phyloP scores from a whole-genome alignment of 2,797 vertebrate genomes.

The Toxotes lorentzi region DNA sequence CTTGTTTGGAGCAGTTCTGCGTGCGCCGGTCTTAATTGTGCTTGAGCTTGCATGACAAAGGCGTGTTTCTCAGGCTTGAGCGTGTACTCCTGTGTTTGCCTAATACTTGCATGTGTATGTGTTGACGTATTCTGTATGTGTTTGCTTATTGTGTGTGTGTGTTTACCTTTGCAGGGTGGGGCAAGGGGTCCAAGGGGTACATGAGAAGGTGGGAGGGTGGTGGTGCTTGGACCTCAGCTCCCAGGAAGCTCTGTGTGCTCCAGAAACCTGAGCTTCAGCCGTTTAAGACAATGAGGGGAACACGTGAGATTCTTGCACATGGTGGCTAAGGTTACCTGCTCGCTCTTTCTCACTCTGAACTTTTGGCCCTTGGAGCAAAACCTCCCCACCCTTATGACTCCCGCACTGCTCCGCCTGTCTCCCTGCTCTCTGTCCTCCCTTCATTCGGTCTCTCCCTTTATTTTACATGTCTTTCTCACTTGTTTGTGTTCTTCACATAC shows the following conservation, averaged over 20 bases:
- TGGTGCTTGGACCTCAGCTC: constrained; percentile 60
- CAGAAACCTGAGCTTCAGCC: constrained; percentile 82
- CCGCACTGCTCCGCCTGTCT: constrained; percentile 64
- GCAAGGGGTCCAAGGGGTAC: constrained; percentile 50
- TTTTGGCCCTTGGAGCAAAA: constrained; percentile 81
- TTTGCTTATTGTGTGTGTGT: constrained; percentile 65
- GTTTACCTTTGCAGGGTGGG: constrained; percentile 64
- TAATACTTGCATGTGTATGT: constrained; percentile 31
- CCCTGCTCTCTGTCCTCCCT: constrained; percentile 28
- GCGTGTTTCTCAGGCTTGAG: constrained; percentile 38
- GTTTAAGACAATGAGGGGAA: constrained; percentile 82
- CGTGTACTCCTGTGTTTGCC: constrained; percentile 47
- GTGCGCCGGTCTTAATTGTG: neutral
- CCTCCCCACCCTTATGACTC: constrained; percentile 76
- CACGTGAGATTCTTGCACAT: constrained; percentile 85
- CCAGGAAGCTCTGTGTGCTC: constrained; percentile 70
- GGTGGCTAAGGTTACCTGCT: constrained; percentile 82
- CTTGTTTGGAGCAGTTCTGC: constrained; percentile 2
- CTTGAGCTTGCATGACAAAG: constrained; percentile 32
- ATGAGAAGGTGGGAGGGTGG: constrained; percentile 40
- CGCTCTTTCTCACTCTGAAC: constrained; percentile 78
- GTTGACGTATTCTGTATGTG: constrained; percentile 53
- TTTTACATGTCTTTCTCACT: neutral
- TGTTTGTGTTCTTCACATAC: neutral
- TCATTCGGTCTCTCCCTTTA: constrained; percentile 34